These are phyloP conservation scores for Scomber scombrus DNA, from an alignment of 2,113 vertebrate species.

Conservation along the genomic window DNA sequence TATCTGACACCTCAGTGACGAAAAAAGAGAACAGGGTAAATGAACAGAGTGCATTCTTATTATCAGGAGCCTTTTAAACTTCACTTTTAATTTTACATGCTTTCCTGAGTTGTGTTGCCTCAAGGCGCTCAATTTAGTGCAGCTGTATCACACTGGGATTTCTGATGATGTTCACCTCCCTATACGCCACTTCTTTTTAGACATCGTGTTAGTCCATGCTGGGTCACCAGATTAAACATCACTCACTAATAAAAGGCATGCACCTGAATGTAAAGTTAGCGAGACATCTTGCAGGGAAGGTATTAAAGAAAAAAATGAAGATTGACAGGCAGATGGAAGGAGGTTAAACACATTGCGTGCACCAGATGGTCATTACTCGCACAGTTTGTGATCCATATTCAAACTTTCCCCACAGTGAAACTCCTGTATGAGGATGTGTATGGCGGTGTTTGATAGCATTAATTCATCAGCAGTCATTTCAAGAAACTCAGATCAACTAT, in stretches of 20 bases:
- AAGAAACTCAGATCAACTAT: not conserved
- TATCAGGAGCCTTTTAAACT: not conserved
- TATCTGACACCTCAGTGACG: not conserved
- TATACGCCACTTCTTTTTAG: not conserved
- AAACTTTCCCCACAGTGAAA: conserved; percentile 16
- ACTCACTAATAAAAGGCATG: not conserved
- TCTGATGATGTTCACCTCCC: conserved; percentile 25
- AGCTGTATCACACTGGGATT: conserved; percentile 15
- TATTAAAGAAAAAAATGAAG: not conserved
- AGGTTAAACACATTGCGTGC: conserved; percentile 1
- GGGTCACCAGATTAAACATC: not conserved
- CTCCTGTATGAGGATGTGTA: not conserved
- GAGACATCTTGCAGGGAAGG: conserved; percentile 8
- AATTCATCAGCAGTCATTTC: not conserved
- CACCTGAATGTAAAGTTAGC: not conserved
- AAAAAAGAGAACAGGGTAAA: not conserved
- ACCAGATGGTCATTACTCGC: conserved; percentile 9
- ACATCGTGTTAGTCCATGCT: not conserved
- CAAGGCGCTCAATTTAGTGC: not conserved
- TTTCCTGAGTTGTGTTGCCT: not conserved
- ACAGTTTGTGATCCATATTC: conserved; percentile 39
- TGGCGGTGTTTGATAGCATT: not conserved
- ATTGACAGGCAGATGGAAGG: conserved; percentile 10
- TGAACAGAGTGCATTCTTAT: not conserved
- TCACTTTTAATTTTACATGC: not conserved